Conservation (phyloP, 2,113 vertebrate genomes). For the Gadus chalcogrammus region DNA sequence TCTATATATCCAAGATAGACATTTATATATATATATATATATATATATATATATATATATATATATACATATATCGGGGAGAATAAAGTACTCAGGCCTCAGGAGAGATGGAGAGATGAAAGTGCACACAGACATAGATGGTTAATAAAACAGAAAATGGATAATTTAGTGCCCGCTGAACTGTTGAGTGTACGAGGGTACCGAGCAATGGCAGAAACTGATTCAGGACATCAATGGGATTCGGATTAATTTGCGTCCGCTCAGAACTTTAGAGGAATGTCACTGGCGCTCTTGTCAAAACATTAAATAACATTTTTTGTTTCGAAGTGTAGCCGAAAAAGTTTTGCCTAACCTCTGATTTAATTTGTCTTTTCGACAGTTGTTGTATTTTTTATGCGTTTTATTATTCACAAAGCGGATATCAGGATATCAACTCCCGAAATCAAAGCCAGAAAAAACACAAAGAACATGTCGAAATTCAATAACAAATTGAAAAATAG, state of each 20-base stretch:
- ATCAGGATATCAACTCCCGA: too few species aligned
- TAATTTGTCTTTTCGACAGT: too few species aligned
- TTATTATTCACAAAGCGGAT: too few species aligned
- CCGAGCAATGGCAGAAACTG: slow-evolving; percentile 41
- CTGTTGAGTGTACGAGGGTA: slow-evolving; percentile 56
- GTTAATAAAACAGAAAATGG: slow-evolving; percentile 56
- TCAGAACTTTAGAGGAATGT: slow-evolving; percentile 24
- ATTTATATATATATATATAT: too few species aligned
- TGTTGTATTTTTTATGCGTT: too few species aligned
- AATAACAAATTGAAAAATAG: slow-evolving; percentile 43
- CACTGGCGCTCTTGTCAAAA: slow-evolving; percentile 7
- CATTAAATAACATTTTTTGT: too few species aligned
- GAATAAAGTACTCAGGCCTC: slow-evolving; percentile 52
- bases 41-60: too few species aligned
- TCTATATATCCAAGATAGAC: slow-evolving; percentile 26
- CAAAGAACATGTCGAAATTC: background rate
- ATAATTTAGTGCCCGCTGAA: slow-evolving; percentile 51
- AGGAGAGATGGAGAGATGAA: slow-evolving; percentile 51
- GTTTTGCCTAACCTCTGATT: too few species aligned
- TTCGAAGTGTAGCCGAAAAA: too few species aligned
- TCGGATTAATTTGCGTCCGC: slow-evolving; percentile 35
- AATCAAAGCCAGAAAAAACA: too few species aligned
- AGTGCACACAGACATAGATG: slow-evolving; percentile 48
- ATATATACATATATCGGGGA: slow-evolving; percentile 24
- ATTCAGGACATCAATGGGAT: slow-evolving; percentile 37